phyloP scores from a whole-genome alignment of 2,888 invertebrate species.

The Linnaemya vulpina region DNA sequence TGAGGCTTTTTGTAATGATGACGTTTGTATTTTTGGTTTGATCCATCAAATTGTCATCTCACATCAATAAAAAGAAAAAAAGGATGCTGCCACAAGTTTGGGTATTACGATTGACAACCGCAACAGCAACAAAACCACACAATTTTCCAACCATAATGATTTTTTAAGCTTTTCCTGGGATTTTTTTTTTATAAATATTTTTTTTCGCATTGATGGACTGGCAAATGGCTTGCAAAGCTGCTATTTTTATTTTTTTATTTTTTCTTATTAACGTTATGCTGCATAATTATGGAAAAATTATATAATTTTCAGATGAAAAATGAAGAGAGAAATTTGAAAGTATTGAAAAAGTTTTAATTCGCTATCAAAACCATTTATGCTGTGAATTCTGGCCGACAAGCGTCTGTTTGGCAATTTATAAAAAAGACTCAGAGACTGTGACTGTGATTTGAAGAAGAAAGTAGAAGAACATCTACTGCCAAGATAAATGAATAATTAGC shows the following conservation, averaged over 20 bases:
- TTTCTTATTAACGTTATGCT: constrained; percentile 27
- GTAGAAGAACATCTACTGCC: too few species aligned
- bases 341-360: constrained; percentile 11
- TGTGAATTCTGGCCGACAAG: not conserved
- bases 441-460: too few species aligned
- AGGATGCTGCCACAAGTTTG: constrained; percentile 37
- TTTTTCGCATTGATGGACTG: not conserved
- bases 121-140: constrained; percentile 15
- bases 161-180: constrained; percentile 28
- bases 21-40: constrained; percentile 59
- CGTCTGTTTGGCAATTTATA: too few species aligned
- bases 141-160: constrained; percentile 43
- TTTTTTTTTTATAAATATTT: not conserved
- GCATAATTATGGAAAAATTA: constrained; percentile 28
- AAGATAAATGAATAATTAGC: too few species aligned
- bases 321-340: not conserved
- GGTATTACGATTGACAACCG: constrained; percentile 23
- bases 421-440: too few species aligned
- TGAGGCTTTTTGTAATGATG: constrained; percentile 66
- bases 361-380: constrained; percentile 18
- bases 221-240: not conserved
- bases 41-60: constrained; percentile 69
- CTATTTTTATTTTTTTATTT: too few species aligned
- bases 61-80: constrained; percentile 66
- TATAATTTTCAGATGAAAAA: not conserved